A percentile compares a stretch with the other conserved stretches of the same genome.
These are phyloP conservation scores for Adelognathus sp. DNA, from an alignment of 2,888 invertebrate genomes.

Conservation along the genomic window DNA sequence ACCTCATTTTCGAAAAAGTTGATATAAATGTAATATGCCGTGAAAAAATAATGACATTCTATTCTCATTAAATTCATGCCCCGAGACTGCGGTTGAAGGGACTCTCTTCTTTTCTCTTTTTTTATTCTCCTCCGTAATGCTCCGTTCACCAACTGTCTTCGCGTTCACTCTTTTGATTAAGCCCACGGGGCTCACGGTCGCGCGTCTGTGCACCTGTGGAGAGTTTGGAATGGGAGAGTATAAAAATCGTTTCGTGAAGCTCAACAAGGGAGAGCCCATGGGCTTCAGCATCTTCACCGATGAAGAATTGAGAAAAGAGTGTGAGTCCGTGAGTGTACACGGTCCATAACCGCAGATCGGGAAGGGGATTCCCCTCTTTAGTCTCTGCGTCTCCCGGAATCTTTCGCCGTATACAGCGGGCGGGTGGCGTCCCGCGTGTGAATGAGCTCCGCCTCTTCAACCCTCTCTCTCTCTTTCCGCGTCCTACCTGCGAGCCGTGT, in stretches of 20 bases:
- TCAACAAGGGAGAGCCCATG: neutral
- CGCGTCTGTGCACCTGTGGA: conserved; percentile 49
- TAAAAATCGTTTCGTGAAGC: conserved; percentile 27
- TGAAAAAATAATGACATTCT: conserved; percentile 29
- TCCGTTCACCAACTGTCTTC: conserved; percentile 51
- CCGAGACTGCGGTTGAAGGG: neutral
- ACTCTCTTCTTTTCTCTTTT: neutral
- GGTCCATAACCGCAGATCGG: neutral
- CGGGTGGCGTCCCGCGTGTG: conserved; percentile 48
- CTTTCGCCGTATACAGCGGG: conserved; percentile 28
- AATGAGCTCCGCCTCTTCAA: conserved; percentile 48
- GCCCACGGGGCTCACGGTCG: conserved; percentile 47
- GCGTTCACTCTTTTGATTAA: conserved; percentile 53
- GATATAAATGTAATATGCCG: neutral
- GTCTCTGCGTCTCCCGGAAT: conserved; percentile 16
- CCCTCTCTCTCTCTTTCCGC: conserved; percentile 11
- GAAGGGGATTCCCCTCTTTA: conserved; percentile 1
- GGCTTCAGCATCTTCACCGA: neutral
- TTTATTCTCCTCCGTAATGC: neutral
- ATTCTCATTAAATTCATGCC: conserved; percentile 51
- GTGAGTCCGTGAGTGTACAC: conserved; percentile 56
- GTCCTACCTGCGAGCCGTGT: neutral
- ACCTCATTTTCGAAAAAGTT: neutral
- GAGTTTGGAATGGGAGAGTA: no score
- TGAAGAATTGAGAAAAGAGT: neutral